A percentile compares a stretch with the other conserved stretches of the same genome.
phyloP scores from a whole-genome alignment of 2,888 invertebrate genomes.

The Graphium colonna region DNA sequence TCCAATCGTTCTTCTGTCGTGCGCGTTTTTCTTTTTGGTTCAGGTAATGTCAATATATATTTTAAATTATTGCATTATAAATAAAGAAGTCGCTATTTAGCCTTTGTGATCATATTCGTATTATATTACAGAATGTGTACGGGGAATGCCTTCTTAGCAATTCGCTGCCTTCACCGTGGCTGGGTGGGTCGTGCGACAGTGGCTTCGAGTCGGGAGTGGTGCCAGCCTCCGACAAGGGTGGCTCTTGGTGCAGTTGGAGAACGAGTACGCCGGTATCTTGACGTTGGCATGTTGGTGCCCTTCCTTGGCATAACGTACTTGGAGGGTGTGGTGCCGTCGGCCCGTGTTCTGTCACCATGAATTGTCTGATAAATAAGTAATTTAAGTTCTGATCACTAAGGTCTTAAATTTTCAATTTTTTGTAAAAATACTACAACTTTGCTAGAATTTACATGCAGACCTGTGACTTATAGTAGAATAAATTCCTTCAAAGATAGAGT shows the following conservation, averaged over 20 bases:
- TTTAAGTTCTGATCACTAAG: too few relatives aligned
- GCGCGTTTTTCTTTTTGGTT: background rate
- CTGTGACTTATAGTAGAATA: too few relatives aligned
- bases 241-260: slow-evolving; percentile 33
- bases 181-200: background rate
- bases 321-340: slow-evolving; percentile 27
- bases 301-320: slow-evolving; percentile 20
- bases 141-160: slow-evolving; percentile 2
- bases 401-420: too few relatives aligned
- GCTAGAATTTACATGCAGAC: too few relatives aligned
- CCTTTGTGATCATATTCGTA: too few relatives aligned
- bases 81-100: too few relatives aligned
- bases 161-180: background rate
- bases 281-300: slow-evolving; percentile 31
- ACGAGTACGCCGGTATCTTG: slow-evolving; percentile 35
- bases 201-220: background rate
- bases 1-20: background rate
- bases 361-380: too few relatives aligned
- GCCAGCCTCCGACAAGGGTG: slow-evolving; percentile 31
- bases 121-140: slow-evolving; percentile 2
- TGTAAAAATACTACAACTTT: too few relatives aligned
- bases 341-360: too few relatives aligned
- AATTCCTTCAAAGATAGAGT: too few relatives aligned
- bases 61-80: background rate
- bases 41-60: background rate